phyloP scores from a whole-genome alignment of 2,888 invertebrate genomes.

The Lobophora halterata region DNA sequence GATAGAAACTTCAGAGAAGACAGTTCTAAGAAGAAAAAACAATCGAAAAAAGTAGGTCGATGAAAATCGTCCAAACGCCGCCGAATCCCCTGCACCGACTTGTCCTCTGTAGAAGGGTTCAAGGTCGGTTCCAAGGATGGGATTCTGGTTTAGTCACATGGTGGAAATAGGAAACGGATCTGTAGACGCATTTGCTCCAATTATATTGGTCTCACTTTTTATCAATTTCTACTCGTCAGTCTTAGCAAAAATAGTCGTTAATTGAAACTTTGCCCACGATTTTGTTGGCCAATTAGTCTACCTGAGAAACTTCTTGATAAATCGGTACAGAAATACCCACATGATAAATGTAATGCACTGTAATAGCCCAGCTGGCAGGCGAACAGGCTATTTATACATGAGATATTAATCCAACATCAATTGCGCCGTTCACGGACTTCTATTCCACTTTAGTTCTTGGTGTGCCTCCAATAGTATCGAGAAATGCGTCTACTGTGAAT shows the following conservation, averaged over 20 bases:
- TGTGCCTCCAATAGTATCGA: conserved; percentile 56
- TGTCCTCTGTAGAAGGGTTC: conserved; percentile 70
- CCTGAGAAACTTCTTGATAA: conserved; percentile 44
- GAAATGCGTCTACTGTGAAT: conserved; percentile 57
- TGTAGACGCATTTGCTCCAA: conserved; percentile 50
- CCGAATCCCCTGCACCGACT: conserved; percentile 58
- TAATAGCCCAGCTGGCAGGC: conserved; percentile 56
- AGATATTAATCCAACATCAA: conserved; percentile 61
- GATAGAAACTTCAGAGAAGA: conserved; percentile 37
- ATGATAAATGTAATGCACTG: conserved; percentile 42
- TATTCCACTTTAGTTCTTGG: conserved; percentile 65
- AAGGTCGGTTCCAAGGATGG: conserved; percentile 56
- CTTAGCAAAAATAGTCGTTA: conserved; percentile 14
- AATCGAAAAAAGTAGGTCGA: conserved; percentile 40
- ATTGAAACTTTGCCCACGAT: conserved; percentile 23
- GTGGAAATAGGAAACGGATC: conserved; percentile 36
- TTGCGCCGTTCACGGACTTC: conserved; percentile 59
- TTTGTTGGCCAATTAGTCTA: conserved; percentile 32
- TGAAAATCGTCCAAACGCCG: conserved; percentile 47
- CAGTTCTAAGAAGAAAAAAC: conserved; percentile 42
- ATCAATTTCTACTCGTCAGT: conserved; percentile 5
- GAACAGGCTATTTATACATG: conserved; percentile 54
- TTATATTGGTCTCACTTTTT: conserved; percentile 15
- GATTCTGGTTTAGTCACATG: conserved; percentile 46
- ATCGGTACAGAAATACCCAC: conserved; percentile 51